These are phyloP conservation scores for Caenorhabditis panamensis DNA, from an alignment of 2,888 invertebrate species.

Conservation along the genomic window DNA sequence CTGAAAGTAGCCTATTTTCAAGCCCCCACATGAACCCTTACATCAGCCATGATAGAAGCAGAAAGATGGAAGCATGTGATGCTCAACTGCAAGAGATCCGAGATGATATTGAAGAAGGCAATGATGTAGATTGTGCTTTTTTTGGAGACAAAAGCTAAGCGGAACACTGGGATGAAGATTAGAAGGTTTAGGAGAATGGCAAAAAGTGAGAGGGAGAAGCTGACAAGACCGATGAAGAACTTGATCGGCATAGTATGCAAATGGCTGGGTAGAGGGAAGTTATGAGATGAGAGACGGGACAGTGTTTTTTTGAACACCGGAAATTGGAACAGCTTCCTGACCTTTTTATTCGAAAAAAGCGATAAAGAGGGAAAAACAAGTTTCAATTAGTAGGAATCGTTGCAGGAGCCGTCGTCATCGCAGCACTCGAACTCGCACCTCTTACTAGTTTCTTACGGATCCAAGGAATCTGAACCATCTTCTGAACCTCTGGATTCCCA, in stretches of 20 bases:
- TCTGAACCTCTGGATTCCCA: conserved; percentile 54
- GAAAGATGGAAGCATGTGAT: conserved; percentile 50
- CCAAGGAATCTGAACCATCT: conserved; percentile 11
- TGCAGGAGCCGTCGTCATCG: no score
- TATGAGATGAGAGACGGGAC: no score
- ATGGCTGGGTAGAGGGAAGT: no score
- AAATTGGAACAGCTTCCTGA: no score
- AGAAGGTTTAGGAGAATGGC: no score
- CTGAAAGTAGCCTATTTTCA: conserved; percentile 1
- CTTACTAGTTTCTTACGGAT: conserved; percentile 2
- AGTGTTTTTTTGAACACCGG: no score
- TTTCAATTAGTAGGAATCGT: no score
- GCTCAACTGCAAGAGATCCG: conserved; percentile 56
- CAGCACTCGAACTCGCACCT: conserved; percentile 24
- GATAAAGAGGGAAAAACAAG: no score
- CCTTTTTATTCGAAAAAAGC: no score
- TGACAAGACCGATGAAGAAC: no score
- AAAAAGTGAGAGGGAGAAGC: no score
- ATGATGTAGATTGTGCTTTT: conserved; percentile 62
- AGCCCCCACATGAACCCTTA: conserved; percentile 8
- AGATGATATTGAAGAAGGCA: conserved; percentile 54
- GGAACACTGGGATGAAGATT: conserved; percentile 36
- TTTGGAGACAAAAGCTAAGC: conserved; percentile 37
- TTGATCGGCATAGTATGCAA: no score
- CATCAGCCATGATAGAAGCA: conserved; percentile 50